Conservation (phyloP, 2,888 invertebrate genomes). For the Panorpa germanica region DNA sequence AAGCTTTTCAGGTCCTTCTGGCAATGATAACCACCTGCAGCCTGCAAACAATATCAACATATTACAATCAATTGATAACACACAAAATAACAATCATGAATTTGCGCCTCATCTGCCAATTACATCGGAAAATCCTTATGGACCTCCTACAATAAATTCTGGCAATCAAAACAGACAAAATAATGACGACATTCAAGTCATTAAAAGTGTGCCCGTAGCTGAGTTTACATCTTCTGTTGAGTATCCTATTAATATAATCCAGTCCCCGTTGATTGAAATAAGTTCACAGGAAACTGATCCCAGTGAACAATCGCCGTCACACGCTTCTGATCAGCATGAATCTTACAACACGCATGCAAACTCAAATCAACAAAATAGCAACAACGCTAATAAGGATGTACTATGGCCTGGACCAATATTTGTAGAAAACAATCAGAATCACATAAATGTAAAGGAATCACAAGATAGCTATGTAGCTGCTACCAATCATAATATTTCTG, state of each 20-base stretch:
- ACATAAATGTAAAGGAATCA: too few relatives aligned
- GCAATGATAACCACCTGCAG: slow-evolving; percentile 9
- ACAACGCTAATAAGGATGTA: too few relatives aligned
- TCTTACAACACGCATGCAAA: slow-evolving; percentile 12
- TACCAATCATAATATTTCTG: slow-evolving; percentile 14
- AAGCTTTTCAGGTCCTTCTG: slow-evolving; percentile 15
- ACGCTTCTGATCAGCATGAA: slow-evolving; percentile 10
- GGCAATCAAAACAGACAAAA: slow-evolving; percentile 10
- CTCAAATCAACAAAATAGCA: slow-evolving; percentile 7
- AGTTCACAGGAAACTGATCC: slow-evolving; percentile 18
- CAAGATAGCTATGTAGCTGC: slow-evolving; percentile 32
- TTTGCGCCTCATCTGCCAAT: slow-evolving; percentile 9
- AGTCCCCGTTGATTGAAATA: slow-evolving; percentile 47
- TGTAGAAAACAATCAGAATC: slow-evolving; percentile 17
- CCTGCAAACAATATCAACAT: too few relatives aligned
- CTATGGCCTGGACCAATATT: slow-evolving; percentile 22
- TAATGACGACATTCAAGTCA: slow-evolving; percentile 32
- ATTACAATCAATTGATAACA: slow-evolving; percentile 9
- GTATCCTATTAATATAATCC: slow-evolving; percentile 49
- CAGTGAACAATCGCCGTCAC: slow-evolving; percentile 12
- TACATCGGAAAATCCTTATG: slow-evolving; percentile 8
- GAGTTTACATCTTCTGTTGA: slow-evolving; percentile 52
- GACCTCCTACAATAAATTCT: slow-evolving; percentile 4
- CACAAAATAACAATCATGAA: slow-evolving; percentile 1
- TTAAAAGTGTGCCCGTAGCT: slow-evolving; percentile 44